A percentile compares a stretch with the other conserved stretches of the same genome.
Evolutionary conservation across 2,113 vertebrate genomes (phyloP).

Genomic region (Silurus asotus): DNA sequence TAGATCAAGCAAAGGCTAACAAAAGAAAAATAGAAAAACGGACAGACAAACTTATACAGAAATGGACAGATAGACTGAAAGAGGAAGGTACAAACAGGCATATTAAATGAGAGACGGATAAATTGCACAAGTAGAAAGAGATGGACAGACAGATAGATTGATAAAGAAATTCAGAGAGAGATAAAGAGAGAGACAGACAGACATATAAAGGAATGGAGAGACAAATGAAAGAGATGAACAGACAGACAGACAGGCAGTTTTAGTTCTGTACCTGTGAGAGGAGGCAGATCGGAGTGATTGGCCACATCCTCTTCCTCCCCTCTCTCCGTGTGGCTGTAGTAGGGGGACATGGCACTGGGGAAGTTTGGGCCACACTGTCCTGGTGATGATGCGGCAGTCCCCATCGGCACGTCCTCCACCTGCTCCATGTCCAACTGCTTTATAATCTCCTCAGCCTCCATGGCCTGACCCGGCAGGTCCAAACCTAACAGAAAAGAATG

Average conservation of each 20-base stretch:
- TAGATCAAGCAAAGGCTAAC: too few species aligned
- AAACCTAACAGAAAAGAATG: conserved; percentile 69
- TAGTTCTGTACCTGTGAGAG: conserved; percentile 81
- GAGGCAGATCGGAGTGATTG: conserved; percentile 84
- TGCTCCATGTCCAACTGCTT: conserved; percentile 88
- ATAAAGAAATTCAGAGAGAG: background rate
- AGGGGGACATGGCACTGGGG: conserved; percentile 38
- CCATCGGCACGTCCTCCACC: conserved; percentile 82
- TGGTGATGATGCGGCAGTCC: conserved; percentile 68
- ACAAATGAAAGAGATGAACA: too few species aligned
- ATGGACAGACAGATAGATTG: background rate
- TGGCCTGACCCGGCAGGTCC: conserved; percentile 84
- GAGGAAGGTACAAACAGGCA: too few species aligned
- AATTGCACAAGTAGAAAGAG: background rate
- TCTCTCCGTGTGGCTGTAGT: conserved; percentile 17
- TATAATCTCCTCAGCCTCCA: conserved; percentile 88
- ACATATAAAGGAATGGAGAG: background rate
- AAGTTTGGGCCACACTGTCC: conserved; percentile 24
- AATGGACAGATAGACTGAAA: background rate
- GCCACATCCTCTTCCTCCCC: conserved; percentile 71
- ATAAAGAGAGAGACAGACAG: background rate
- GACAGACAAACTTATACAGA: accelerated
- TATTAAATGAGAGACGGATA: background rate
- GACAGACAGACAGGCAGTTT: background rate
- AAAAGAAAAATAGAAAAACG: too few species aligned